Conservation (phyloP, 2,113 vertebrate genomes). For the Bungarus multicinctus region DNA sequence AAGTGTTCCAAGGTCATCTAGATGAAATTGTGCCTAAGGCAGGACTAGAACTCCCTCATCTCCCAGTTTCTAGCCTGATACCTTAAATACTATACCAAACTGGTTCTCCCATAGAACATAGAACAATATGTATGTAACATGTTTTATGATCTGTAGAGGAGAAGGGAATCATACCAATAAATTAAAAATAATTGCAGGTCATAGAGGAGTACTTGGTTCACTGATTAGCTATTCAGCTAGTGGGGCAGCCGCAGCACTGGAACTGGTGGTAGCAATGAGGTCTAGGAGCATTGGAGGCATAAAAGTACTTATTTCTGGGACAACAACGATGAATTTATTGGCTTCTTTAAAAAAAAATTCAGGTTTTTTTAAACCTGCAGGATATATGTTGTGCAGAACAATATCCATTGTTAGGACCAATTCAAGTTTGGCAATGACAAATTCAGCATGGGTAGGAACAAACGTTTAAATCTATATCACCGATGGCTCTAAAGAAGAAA, state of each 20-base stretch:
- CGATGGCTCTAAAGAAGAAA: background rate
- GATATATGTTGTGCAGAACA: background rate
- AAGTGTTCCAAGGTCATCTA: background rate
- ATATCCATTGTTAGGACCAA: background rate
- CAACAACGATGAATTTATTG: background rate
- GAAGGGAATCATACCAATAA: background rate
- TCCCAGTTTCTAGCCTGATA: background rate
- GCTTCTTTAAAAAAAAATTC: background rate
- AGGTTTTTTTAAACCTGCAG: background rate
- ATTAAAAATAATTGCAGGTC: background rate
- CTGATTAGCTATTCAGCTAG: background rate
- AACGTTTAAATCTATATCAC: background rate
- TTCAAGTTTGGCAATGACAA: background rate
- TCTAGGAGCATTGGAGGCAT: background rate
- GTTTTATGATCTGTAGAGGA: background rate
- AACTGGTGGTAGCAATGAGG: background rate
- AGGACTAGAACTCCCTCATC: background rate
- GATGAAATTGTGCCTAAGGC: background rate
- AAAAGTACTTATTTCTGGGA: background rate
- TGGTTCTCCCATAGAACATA: background rate
- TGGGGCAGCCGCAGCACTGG: background rate
- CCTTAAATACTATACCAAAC: background rate
- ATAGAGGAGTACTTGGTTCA: background rate
- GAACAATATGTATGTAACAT: background rate
- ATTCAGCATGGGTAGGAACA: background rate